phyloP scores from a whole-genome alignment of 2,888 invertebrate genomes.

The Cosmia pyralina region DNA sequence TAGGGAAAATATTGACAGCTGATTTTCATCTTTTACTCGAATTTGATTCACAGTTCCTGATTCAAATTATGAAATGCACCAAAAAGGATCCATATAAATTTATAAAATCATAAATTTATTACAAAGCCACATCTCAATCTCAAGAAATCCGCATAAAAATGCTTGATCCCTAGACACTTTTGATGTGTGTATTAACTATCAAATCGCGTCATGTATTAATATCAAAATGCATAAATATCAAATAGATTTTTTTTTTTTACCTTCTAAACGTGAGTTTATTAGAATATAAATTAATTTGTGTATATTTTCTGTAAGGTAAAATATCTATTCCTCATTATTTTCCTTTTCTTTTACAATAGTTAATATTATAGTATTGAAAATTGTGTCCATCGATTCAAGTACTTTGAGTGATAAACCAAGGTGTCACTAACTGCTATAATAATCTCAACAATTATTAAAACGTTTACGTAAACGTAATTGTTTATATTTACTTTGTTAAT shows the following conservation, averaged over 20 bases:
- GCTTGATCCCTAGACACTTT: no score
- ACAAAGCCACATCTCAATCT: no score
- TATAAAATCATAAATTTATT: no score
- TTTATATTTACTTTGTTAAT: conserved; percentile 24
- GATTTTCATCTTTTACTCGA: no score
- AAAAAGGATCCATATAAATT: no score
- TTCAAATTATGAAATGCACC: no score
- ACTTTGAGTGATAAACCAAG: not conserved
- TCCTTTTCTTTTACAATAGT: not conserved
- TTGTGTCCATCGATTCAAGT: not conserved
- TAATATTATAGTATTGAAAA: not conserved
- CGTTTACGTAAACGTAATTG: not conserved
- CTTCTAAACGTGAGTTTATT: not conserved
- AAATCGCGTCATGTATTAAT: not conserved
- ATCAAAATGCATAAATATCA: not conserved
- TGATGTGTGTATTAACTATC: not conserved
- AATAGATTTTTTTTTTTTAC: not conserved
- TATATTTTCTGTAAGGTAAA: not conserved
- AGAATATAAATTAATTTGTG: not conserved
- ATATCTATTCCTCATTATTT: not conserved
- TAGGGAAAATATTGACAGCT: no score
- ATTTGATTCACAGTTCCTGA: no score
- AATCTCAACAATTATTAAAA: not conserved
- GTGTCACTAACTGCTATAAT: not conserved
- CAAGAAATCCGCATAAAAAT: no score